These are phyloP conservation scores for Eupithecia pulchellata DNA, from an alignment of 2,888 invertebrate species.

Conservation along the genomic window DNA sequence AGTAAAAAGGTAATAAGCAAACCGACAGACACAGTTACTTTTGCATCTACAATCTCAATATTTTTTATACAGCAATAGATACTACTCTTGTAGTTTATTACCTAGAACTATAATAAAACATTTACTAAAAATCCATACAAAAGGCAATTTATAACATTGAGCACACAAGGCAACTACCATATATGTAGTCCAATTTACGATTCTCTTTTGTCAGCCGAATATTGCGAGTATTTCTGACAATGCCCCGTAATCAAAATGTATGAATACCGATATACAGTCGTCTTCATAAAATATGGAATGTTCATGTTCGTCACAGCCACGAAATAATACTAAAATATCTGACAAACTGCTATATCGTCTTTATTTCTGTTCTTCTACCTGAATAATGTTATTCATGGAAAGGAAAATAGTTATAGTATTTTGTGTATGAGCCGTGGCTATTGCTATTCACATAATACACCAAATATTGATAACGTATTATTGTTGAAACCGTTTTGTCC, in stretches of 20 bases:
- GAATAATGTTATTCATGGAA: background rate
- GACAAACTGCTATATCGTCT: constrained; percentile 11
- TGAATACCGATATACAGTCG: constrained; percentile 17
- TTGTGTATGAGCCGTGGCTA: background rate
- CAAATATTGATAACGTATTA: background rate
- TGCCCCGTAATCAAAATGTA: constrained; percentile 28
- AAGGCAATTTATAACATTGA: background rate
- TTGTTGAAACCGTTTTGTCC: background rate
- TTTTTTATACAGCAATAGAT: background rate
- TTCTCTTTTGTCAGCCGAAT: constrained; percentile 17
- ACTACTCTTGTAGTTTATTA: background rate
- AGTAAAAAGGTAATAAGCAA: too few species aligned
- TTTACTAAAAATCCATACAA: constrained; percentile 2
- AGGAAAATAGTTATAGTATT: background rate
- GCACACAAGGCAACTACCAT: constrained; percentile 15
- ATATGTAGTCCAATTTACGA: constrained; percentile 22
- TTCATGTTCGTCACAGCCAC: constrained; percentile 4
- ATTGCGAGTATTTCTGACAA: constrained; percentile 20
- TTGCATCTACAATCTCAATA: too few species aligned
- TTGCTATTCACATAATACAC: background rate
- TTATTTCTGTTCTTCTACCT: background rate
- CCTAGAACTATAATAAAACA: background rate
- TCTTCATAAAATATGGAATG: constrained; percentile 21
- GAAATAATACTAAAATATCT: constrained; percentile 19
- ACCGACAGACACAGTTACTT: too few species aligned